A percentile compares a stretch with the other conserved stretches of the same genome.
phyloP scores from a whole-genome alignment of 2,888 invertebrate species.

The Aquatica leii region DNA sequence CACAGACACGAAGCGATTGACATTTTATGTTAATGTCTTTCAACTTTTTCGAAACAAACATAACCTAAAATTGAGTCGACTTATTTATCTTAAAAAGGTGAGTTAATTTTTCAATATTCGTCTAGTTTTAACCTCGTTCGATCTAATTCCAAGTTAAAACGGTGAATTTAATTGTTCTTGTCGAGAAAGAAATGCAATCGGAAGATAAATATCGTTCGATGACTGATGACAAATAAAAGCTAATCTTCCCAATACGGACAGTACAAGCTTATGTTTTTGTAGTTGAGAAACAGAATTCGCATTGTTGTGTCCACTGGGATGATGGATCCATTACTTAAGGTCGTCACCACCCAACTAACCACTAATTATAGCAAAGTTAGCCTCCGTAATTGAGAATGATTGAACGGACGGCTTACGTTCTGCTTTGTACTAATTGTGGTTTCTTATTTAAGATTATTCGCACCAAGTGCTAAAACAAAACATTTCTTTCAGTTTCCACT shows the following conservation, averaged over 20 bases:
- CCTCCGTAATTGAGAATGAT: constrained; percentile 60
- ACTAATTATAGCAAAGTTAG: constrained; percentile 60
- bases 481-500: too few relatives aligned
- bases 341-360: constrained; percentile 56
- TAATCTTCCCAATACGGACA: constrained; percentile 43
- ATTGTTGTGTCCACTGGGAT: constrained; percentile 59
- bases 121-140: not conserved
- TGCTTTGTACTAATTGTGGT: constrained; percentile 32
- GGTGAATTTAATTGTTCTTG: constrained; percentile 21
- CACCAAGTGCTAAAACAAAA: not conserved
- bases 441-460: constrained; percentile 23
- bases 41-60: constrained; percentile 46
- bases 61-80: constrained; percentile 40
- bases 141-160: not conserved
- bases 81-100: constrained; percentile 30
- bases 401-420: constrained; percentile 46
- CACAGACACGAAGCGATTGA: constrained; percentile 50
- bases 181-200: constrained; percentile 25
- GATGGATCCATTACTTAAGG: constrained; percentile 64
- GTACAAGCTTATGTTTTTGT: constrained; percentile 49
- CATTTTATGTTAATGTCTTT: constrained; percentile 53
- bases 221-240: constrained; percentile 47
- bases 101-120: constrained; percentile 15
- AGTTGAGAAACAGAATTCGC: constrained; percentile 41
- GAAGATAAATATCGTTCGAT: constrained; percentile 37